Percentiles rank a stretch among this genome's conserved stretches.
phyloP scores from a whole-genome alignment of 1,140 invertebrate genomes.

The Pollicipes pollicipes region DNA sequence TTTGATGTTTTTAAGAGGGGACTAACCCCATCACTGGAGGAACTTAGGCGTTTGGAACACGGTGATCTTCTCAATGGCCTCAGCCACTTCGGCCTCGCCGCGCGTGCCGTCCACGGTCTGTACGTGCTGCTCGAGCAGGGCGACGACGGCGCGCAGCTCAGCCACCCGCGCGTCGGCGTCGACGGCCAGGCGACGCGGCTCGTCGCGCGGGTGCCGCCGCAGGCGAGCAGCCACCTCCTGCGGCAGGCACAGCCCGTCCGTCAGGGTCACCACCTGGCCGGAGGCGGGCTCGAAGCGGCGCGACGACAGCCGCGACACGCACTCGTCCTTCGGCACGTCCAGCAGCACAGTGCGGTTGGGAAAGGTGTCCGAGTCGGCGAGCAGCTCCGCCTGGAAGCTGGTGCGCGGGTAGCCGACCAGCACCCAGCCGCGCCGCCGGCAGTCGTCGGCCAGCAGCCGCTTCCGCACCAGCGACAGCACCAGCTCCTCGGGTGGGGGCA shows the following conservation, averaged over 20 bases:
- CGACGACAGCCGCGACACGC: not conserved
- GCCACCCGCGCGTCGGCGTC: no score
- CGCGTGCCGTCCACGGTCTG: not conserved
- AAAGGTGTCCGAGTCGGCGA: not conserved
- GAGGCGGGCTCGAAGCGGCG: not conserved
- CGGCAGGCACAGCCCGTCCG: not conserved
- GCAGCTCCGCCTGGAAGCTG: not conserved
- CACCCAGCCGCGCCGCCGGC: not conserved
- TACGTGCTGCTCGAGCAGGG: not conserved
- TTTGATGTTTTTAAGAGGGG: no score
- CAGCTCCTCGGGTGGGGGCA: not conserved
- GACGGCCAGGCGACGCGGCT: not conserved
- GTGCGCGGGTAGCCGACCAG: not conserved
- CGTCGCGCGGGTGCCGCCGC: not conserved
- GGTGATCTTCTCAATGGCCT: not conserved
- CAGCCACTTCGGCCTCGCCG: not conserved
- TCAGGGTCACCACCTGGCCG: not conserved
- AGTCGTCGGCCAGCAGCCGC: not conserved
- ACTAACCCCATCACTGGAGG: not conserved
- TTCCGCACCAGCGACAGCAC: not conserved
- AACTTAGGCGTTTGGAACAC: not conserved
- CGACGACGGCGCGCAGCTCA: not conserved
- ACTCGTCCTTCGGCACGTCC: not conserved
- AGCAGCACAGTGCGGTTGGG: not conserved
- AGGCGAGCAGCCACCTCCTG: not conserved